Conservation (phyloP, 2,888 invertebrate genomes). For the Ophion costatus region DNA sequence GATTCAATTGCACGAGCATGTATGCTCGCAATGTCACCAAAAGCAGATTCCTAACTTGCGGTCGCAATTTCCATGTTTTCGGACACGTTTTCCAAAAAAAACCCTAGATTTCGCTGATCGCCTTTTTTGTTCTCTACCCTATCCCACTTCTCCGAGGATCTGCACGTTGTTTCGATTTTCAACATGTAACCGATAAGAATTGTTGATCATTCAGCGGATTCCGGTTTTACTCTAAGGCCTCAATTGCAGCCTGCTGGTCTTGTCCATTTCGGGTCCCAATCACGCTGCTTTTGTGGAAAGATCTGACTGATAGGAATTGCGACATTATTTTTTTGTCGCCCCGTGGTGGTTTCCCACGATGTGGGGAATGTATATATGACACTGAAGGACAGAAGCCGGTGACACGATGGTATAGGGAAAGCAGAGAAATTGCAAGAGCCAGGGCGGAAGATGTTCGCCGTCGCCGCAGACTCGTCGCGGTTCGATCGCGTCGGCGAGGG, state of each 20-base stretch:
- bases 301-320: neutral
- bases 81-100: neutral
- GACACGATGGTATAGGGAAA: constrained; percentile 17
- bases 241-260: no score
- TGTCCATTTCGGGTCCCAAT: no score
- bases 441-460: constrained; percentile 55
- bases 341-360: neutral
- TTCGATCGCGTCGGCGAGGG: constrained; percentile 58
- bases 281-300: neutral
- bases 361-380: neutral
- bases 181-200: no score
- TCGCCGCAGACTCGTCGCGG: constrained; percentile 59
- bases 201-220: no score
- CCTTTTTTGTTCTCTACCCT: no score
- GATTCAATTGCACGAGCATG: constrained; percentile 9
- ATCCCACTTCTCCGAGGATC: no score
- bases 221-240: no score
- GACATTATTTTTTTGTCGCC: neutral
- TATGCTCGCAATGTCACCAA: constrained; percentile 15
- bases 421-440: constrained; percentile 1
- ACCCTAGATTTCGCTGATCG: no score
- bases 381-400: constrained; percentile 12
- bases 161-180: no score
- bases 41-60: neutral
- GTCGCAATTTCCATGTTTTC: neutral